Evolutionary conservation across 2,888 invertebrate genomes (phyloP), one percentile per base, ranked within the genome.

Genomic region (Sphaerophoria rueppellii): DNA sequence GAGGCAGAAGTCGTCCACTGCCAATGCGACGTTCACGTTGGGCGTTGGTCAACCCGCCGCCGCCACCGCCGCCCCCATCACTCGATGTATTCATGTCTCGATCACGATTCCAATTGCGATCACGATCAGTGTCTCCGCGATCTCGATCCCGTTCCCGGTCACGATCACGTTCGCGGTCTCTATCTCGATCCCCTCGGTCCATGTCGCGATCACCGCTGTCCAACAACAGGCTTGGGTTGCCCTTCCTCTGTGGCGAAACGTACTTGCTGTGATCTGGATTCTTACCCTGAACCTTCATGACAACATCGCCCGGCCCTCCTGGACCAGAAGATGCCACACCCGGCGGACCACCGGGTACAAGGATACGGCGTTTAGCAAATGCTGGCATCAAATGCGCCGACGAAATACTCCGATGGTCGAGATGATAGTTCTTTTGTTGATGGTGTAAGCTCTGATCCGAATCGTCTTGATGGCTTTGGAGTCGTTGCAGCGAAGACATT

Each of bases 1-100:
- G 93, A 82, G 95, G 93, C 7, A 90, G 76, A 83, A 98, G 95
- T 9, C 98, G 95, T 0, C 98, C 97, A 88, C 97, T 97, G 5
- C 97, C 97, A 89, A 97, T 97, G 58, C 97, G 95, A 16, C 95
- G 92, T 75, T 91, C 91, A 1, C 89, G 87, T 24, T 24, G 24
- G 7, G 78, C 52, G 48, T 73, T 82, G 2, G 87, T 55, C 9
- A 87, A 82, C 37, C 88, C 86, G 12, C 7, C 43, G 12, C 87
- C 83, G 40, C 88, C 86, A n/a, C 4, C 40, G 9, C 7, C 9
- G 43, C 40, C 40, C 1, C 40, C 40, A 40, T 24, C 24, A 24
- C 88, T 88, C 0, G 90, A 75, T 1, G 78, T 76, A 52, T 86
- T 63, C 24, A 87, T 54, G n/a, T 82, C 88, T 48, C 63, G 11